Evolutionary conservation across 2,113 vertebrate genomes (phyloP), one percentile per base, ranked within the genome.

Genomic region (Pontoporia blainvillei): DNA sequence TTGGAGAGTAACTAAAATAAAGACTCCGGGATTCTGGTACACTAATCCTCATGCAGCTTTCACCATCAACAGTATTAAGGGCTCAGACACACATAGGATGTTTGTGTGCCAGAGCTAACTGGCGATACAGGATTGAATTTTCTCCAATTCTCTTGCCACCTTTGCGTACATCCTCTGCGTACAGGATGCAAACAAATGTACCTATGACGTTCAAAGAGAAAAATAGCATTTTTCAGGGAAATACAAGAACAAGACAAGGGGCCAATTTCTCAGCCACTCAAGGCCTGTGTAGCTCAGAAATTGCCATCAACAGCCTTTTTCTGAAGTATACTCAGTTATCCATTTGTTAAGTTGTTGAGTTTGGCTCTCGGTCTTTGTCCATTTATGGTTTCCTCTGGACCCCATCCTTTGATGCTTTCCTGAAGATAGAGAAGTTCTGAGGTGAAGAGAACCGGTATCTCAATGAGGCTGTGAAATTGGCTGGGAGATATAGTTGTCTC

Each of bases 401-500:
- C 36, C 13, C 71, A 59, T 44, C 31, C 41, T 39, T 11, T 23
- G 73, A 79, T 71, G 34, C 49, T 59, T 92, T 87, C 69, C 46
- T 72, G 52, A 46, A 71, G 75, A 84, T 31, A 46, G 44, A 18
- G 39, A 31, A 92, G 13, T 5, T 71, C 84, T 4, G 9, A 66
- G 61, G 46, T 66, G 49, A 82, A 73, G 25, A 72, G 21, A 84
- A 29, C 14, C 23, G 21, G 8, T 86, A 15, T 79, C 59, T 67
- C 1, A 2, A 29, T 13, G 39, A 94, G 64, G 27, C 59, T 72
- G 2, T 88, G 39, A 72, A 72, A 78, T 29, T 49, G 39, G 52
- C 88, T 90, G 20, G 86, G 41, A 92, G 66, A 59, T 67, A 62
- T 23, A 20, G 12, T 94, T 96, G 57, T 87, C 59, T 76, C 44